Base-by-base conservation (phyloP, 2,797 vertebrate species). In the Crax fasciolata region DNA sequence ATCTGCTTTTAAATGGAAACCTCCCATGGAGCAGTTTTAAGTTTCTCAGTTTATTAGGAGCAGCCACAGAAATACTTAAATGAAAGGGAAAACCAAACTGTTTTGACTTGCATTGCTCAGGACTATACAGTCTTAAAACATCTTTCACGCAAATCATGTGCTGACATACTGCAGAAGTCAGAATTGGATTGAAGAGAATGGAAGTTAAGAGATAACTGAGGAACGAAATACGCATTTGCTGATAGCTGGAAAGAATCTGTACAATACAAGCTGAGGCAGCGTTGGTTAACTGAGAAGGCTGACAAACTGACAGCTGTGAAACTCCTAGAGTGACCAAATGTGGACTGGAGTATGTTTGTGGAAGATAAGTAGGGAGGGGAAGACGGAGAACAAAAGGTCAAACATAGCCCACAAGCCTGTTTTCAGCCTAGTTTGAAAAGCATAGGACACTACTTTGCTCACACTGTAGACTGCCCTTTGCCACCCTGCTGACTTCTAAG, bases 371-470 rank as follows among this genome's bases (percentile, higher is more conserved):
- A 57, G 25, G 16, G n/a, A 68, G 18, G 54, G 39, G 19, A 84
- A 70, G 57, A 30, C 49, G 55, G 32, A 78, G 13, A 77, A 18
- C 32, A 75, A 62, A 89, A 81, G 28, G 20, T 14, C 59, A 87
- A 43, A 46, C 7, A 18, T 43, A 52, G 52, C 16, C 20, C 13
- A 4, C 63, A n/a, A 82, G 32, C 30, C 46, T 74, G 35, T 3
- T 67, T 93, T 83, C 61, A 88, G 38, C 62, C 73, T 87, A 25
- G 38, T 58, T 12, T 81, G 58, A 43, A 90, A 81, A 91, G 48
- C 28, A 3, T 2, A 43, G 41, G 39, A 11, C 27, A 24, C 28
- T 77, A 8, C 19, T 83, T 16, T 35, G 16, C 7, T 82, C 24
- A 21, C 13, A 9, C 25, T 49, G 1, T 8, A 66, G 55, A 23